Evolutionary conservation across 1,140 invertebrate genomes (phyloP).

Genomic region (Drosophila parabipectinata): DNA sequence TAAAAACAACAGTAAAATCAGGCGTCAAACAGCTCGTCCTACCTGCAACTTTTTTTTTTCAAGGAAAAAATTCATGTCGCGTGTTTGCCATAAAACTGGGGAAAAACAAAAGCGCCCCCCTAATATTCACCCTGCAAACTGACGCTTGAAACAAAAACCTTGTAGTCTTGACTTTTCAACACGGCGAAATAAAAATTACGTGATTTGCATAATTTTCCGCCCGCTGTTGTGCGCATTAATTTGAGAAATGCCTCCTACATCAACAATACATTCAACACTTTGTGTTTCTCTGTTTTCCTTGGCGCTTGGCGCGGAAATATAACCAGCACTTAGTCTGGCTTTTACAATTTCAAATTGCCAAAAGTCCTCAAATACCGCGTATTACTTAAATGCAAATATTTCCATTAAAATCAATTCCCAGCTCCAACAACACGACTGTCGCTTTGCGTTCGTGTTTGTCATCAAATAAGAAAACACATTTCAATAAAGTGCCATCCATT

Average conservation of each 20-base stretch:
- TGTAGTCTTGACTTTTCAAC: constrained; percentile 38
- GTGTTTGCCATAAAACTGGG: constrained; percentile 37
- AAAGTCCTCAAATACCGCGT: constrained; percentile 6
- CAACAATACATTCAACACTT: constrained; percentile 36
- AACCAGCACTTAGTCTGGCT: constrained; percentile 39
- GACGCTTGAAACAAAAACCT: constrained; percentile 37
- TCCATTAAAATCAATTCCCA: constrained; percentile 53
- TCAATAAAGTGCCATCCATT: constrained; percentile 44
- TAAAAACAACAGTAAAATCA: constrained; percentile 11
- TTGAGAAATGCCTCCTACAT: constrained; percentile 37
- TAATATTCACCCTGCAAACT: not conserved
- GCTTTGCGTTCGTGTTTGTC: constrained; percentile 18
- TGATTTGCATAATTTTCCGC: constrained; percentile 53
- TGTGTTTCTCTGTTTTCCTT: constrained; percentile 3
- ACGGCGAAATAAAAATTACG: constrained; percentile 51
- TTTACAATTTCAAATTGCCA: constrained; percentile 20
- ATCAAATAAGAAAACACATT: constrained; percentile 53
- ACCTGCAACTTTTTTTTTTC: constrained; percentile 5
- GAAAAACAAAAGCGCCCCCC: not conserved
- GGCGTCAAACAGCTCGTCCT: not conserved
- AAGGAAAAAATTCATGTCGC: constrained; percentile 1
- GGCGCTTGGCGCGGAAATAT: constrained; percentile 2
- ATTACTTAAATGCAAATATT: constrained; percentile 45
- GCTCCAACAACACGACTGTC: constrained; percentile 1
- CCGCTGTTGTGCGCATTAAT: constrained; percentile 45